Evolutionary conservation across 2,113 vertebrate species (phyloP), one percentile per base, ranked within the genome.

Genomic region (Nematolebias whitei): DNA sequence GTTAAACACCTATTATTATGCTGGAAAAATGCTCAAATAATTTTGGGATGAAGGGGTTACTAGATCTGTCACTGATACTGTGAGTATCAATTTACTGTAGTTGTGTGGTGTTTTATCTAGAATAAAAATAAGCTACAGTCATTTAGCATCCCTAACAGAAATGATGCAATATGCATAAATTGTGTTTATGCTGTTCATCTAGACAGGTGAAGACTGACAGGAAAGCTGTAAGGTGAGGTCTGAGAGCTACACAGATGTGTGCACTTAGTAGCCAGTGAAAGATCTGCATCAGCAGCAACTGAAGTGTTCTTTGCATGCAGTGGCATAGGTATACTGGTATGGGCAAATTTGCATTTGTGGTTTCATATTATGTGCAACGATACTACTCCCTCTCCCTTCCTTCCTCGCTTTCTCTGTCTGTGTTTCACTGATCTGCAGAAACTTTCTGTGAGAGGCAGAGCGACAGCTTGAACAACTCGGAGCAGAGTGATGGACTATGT

Each of bases 301-400:
- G 88, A 54, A 74, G 63, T 51, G 66, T n/a, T 80, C 78, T 91
- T 89, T 89, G 87, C 89, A 90, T 87, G 80, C 74, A 47, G 66
- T 75, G 80, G 90, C 64, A 74, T 68, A 41, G 35, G 76, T 63
- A 75, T 69, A 62, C 62, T 80, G 26, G 70, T 48, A 69, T 73
- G 68, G 82, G 68, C 56, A 74, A 62, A 86, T 89, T 92, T 92
- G 84, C 90, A 91, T 88, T 88, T 84, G 82, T 79, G 87, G 82
- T 86, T 85, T 85, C 75, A 75, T 74, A 76, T 85, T 78, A 76
- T 55, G 68, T 69, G 71, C 71, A 62, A 57, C 64, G 2, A 59
- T 18, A 55, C 79, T 65, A 54, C 79, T 82, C 68, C 67, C 24
- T 81, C n/a, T 55, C 68, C 78, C 66, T 71, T 68, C 48, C 75